Percentiles rank a stretch among this genome's conserved stretches.
These are phyloP conservation scores for Drosophila nasuta DNA, from an alignment of 1,140 invertebrate species.

Conservation along the genomic window DNA sequence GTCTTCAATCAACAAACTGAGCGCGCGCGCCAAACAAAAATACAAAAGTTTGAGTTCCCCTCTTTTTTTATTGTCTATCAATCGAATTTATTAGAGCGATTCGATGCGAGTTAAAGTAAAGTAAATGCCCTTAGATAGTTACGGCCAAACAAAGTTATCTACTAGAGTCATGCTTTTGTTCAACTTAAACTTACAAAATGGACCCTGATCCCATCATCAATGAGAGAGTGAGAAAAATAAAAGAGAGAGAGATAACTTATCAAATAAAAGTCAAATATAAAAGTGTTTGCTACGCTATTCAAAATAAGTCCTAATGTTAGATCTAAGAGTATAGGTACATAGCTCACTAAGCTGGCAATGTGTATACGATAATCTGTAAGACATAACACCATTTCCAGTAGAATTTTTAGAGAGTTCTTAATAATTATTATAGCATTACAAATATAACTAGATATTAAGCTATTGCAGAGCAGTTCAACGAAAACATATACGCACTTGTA, in stretches of 20 bases:
- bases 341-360: slow-evolving; percentile 38
- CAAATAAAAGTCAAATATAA: slow-evolving; percentile 29
- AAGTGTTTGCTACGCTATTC: slow-evolving; percentile 76
- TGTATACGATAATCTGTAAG: slow-evolving; percentile 55
- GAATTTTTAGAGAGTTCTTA: slow-evolving; percentile 8
- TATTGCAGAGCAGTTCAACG: slow-evolving; percentile 76
- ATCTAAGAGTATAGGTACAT: slow-evolving; percentile 11
- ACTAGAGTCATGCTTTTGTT: slow-evolving; percentile 34
- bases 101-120: slow-evolving; percentile 33
- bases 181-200: slow-evolving; percentile 36
- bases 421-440: slow-evolving; percentile 8
- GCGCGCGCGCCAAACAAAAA: slow-evolving; percentile 31
- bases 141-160: slow-evolving; percentile 57
- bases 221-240: slow-evolving; percentile 29
- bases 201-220: slow-evolving; percentile 58
- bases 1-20: slow-evolving; percentile 72
- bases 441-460: slow-evolving; percentile 36
- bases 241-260: slow-evolving; percentile 14
- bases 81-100: slow-evolving; percentile 8
- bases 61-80: slow-evolving; percentile 3
- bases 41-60: slow-evolving; percentile 43
- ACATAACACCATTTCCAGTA: slow-evolving; percentile 54
- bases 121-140: slow-evolving; percentile 63
- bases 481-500: slow-evolving; percentile 62
- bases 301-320: slow-evolving; percentile 6